These are phyloP conservation scores for Crax fasciolata DNA, from an alignment of 2,797 vertebrate species.

Conservation along the genomic window DNA sequence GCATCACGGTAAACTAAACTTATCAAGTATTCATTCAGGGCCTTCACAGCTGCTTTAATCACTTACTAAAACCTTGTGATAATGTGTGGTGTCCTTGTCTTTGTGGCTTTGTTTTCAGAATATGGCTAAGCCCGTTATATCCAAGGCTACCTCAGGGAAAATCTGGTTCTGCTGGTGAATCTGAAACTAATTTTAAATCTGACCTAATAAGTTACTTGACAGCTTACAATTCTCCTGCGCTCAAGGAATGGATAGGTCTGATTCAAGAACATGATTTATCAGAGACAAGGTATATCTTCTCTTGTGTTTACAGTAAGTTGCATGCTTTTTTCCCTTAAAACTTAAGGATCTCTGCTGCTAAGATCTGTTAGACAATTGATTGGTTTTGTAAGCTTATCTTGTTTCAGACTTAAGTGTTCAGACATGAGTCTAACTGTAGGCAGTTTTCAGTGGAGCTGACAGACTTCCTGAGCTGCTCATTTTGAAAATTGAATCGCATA, in stretches of 20 bases:
- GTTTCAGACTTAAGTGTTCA: background rate
- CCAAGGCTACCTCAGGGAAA: slow-evolving; percentile 86
- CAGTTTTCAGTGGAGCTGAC: background rate
- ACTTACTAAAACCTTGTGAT: background rate
- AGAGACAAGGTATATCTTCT: slow-evolving; percentile 85
- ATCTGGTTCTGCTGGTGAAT: slow-evolving; percentile 87
- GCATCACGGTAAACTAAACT: background rate
- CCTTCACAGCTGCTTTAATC: background rate
- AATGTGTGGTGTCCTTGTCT: background rate
- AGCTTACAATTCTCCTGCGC: slow-evolving; percentile 87
- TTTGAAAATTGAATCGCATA: background rate
- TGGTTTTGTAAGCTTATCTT: background rate
- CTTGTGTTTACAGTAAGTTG: background rate
- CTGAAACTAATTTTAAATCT: slow-evolving; percentile 91
- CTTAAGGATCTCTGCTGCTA: background rate
- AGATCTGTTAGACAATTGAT: background rate
- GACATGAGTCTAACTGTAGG: background rate
- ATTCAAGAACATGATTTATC: slow-evolving; percentile 94
- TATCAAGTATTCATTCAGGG: background rate
- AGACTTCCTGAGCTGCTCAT: background rate
- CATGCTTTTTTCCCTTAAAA: background rate
- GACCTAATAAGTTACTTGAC: slow-evolving; percentile 92
- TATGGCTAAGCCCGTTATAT: slow-evolving; percentile 97
- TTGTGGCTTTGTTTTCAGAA: slow-evolving; percentile 79
- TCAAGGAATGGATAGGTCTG: slow-evolving; percentile 91